A percentile compares a stretch with the other conserved stretches of the same genome.
phyloP scores from a whole-genome alignment of 1,140 invertebrate genomes.

The Venturia canescens region DNA sequence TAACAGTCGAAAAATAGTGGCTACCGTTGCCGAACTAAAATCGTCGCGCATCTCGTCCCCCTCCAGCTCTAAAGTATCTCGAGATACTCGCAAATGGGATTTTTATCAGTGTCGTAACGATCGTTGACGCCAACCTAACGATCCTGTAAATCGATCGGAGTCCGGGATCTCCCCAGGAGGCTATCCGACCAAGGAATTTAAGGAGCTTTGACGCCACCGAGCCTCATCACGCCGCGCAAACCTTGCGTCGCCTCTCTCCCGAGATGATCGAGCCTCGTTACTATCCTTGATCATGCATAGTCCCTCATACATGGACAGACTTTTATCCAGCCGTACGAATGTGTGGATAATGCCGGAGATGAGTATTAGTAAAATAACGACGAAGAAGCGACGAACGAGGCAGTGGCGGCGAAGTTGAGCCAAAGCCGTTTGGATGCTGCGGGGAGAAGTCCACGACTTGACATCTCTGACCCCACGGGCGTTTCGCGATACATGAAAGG shows the following conservation, averaged over 20 bases:
- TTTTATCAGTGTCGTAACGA: background rate
- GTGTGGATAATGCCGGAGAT: background rate
- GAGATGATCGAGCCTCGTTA: conserved; percentile 6
- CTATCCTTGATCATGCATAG: conserved; percentile 25
- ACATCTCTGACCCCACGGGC: conserved; percentile 64
- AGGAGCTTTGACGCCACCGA: conserved; percentile 31
- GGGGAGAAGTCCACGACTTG: conserved; percentile 63
- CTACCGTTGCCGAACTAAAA: background rate
- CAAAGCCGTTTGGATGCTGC: conserved; percentile 46
- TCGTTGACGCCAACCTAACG: background rate
- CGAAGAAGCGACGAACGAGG: conserved; percentile 31
- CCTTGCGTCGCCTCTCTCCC: background rate
- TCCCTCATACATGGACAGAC: background rate
- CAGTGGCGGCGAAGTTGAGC: conserved; percentile 20
- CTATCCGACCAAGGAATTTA: background rate
- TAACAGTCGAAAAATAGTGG: too few species aligned
- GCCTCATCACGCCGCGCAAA: background rate
- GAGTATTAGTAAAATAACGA: conserved; percentile 29
- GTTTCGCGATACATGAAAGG: conserved; percentile 69
- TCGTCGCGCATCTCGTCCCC: background rate
- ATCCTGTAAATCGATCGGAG: background rate
- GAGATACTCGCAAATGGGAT: too few species aligned
- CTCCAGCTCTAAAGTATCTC: background rate
- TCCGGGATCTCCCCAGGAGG: background rate
- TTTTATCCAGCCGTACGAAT: background rate